phyloP scores from a whole-genome alignment of 2,797 vertebrate genomes.

The Anas capensis region DNA sequence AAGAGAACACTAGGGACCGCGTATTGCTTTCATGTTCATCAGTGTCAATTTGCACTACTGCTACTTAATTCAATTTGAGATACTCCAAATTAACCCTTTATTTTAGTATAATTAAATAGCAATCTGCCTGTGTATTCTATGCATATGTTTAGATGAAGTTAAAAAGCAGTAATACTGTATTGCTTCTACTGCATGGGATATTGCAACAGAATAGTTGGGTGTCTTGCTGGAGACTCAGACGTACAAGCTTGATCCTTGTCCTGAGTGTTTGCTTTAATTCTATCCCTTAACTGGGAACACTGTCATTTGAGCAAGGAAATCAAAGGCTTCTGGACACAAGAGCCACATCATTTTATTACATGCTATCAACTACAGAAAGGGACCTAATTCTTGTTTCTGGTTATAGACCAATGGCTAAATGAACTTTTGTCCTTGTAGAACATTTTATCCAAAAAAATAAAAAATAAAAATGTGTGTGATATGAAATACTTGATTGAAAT shows the following conservation, averaged over 20 bases:
- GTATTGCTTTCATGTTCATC: background rate
- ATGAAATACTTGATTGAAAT: background rate
- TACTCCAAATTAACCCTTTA: background rate
- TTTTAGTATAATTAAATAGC: background rate
- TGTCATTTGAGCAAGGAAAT: background rate
- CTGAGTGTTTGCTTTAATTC: background rate
- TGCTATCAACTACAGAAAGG: background rate
- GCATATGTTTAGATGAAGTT: background rate
- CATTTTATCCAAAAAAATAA: background rate
- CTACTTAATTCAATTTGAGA: background rate
- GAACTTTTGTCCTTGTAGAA: background rate
- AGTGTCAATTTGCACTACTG: background rate
- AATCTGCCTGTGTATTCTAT: background rate
- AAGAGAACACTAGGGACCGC: background rate
- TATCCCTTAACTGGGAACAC: background rate
- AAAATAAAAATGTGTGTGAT: background rate
- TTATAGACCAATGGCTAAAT: background rate
- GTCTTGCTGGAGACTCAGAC: rapidly evolving
- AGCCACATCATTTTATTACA: background rate
- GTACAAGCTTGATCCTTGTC: background rate
- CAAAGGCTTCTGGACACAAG: background rate
- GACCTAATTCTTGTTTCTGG: background rate
- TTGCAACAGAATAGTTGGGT: background rate
- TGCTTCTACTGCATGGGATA: background rate
- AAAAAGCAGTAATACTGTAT: background rate